Evolutionary conservation across 2,888 invertebrate genomes (phyloP), one percentile per base, ranked within the genome.

Genomic region (Mythimna lalbum): DNA sequence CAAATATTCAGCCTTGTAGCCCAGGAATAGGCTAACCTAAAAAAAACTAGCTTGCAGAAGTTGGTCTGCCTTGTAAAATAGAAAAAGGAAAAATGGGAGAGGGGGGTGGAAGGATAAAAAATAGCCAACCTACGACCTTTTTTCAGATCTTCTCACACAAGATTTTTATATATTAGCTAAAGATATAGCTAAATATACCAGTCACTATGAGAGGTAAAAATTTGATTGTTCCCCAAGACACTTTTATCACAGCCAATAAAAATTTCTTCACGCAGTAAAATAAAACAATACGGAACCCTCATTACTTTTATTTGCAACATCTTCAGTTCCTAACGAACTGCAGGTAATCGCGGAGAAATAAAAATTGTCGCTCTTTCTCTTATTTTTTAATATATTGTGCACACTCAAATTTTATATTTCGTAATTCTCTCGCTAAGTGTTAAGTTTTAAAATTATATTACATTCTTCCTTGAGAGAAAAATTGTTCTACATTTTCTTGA

Each of bases 291-390:
- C 82, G 21, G 79, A 82, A 76, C 79, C 75, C 14, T 55, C 17
- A 1, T 33, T 53, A 43, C 36, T 57, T 62, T 68, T 49, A 69
- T 61, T 59, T 53, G 49, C 23, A 63, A 73, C 57, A 33, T 69
- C 70, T 74, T 68, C 39, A 57, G 61, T 33, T 69, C 23, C 43
- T 69, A 73, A 59, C 75, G 63, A 69, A 72, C 57, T 70, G 63
- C 69, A 75, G 66, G 76, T 81, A 73, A 81, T 83, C 64, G 73
- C 31, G 1, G 57, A 27, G 73, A 73, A 65, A 76, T 66, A 78
- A 76, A 69, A 72, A 71, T 47, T 60, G 63, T 63, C 64, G 52
- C 9, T 49, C 47, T 19, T 63, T 70, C 56, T 70, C 60, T 75
- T 73, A 39, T 49, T 70, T 76, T 71, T 69, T 69, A 73, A 76